Evolutionary conservation across 53 echinoderm and acorn worm species (phyloP), one percentile per base, ranked within the genome.

Genomic region (Apostichopus leukothele): DNA sequence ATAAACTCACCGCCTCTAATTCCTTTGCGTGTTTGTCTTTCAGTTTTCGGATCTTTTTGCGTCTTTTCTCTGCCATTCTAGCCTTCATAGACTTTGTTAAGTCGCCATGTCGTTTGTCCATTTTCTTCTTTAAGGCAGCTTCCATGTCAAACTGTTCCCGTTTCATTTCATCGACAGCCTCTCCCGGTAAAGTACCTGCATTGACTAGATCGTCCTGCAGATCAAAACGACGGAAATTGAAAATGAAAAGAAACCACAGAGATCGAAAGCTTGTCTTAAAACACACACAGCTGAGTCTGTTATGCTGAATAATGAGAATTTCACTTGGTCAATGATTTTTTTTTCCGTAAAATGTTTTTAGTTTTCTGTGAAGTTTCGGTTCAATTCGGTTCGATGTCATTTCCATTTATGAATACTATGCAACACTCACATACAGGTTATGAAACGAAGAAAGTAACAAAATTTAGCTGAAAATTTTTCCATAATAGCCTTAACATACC

Each of bases 1-100:
- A 39, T 6, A 78, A 10, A 76, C 93, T 91, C 52, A 97, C 98
- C 83, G 94, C 91, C 20, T 97, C 95, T 54, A 97, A 79, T 66
- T 97, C 94, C 61, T 92, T 89, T 39, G 94, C 91, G 19, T 97
- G 98, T 79, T 91, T 83, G 13, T 92, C 79, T 91, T 96, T 94
- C 18, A 97, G 89, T 67, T 96, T 92, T 78, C 90, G 90, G 9
- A 93, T 76, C 67, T 96, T 95, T 88, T 93, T 96, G n/a, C 96
- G 79, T 57, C 92, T 91, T 91, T 93, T 97, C 60, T 97, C 91
- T 0, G 98, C 98, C 95, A 97, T 95, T 50, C 94, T 91, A 87
- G 91, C 88, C 92, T 97, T 97, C 95, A 97, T 89, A 50, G 91
- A 88, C 19, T 78, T 59, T 14, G 91, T 94, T 50, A 96, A 92